Base-by-base conservation (phyloP, 2,797 vertebrate species). In the Pseudochirops cupreus region DNA sequence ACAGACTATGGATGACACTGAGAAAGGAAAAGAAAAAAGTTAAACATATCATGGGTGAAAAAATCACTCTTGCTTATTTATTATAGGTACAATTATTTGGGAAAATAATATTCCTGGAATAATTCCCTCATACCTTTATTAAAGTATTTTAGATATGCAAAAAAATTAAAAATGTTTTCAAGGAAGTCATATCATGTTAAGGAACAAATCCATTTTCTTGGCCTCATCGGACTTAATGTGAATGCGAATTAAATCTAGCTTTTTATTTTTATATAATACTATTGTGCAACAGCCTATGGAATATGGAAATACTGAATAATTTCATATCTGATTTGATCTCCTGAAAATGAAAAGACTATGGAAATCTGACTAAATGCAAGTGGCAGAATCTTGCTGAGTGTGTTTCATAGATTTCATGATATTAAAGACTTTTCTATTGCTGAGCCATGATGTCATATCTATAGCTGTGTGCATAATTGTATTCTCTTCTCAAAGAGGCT, bases 231-330 rank as follows among this genome's bases (percentile, higher is more conserved):
- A 94, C 4, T 94, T 97, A 94, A 56, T 52, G 14, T 54, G 95
- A 28, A 18, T 96, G 82, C 14, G 97, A 96, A 93, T 95, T 54
- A 96, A 96, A 96, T 6, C 56, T 14, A 31, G 57, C 95, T 95
- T 98, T 94, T 95, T 96, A 92, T 62, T 96, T 95, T 96, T 96
- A 98, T 97, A 82, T 95, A 94, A 91, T 96, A 94, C 57, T 94
- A 97, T 97, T 96, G 1, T 57, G 87, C 46, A 97, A 26, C 92
- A 97, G 74, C 29, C 57, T 56, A 33, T 91, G 55, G 12, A 97
- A 95, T 33, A 96, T 94, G 57, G 95, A 97, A 96, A 3, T 18
- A 96, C 33, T 93, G 28, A 94, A 3, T 94, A 26, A 93, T 97
- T 97, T 95, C 57, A 95, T 95, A 95, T 95, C 89, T 97, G 95